Base-by-base conservation (phyloP, 92 coral and sea anemone genomes). In the Epizoanthus fatuus region DNA sequence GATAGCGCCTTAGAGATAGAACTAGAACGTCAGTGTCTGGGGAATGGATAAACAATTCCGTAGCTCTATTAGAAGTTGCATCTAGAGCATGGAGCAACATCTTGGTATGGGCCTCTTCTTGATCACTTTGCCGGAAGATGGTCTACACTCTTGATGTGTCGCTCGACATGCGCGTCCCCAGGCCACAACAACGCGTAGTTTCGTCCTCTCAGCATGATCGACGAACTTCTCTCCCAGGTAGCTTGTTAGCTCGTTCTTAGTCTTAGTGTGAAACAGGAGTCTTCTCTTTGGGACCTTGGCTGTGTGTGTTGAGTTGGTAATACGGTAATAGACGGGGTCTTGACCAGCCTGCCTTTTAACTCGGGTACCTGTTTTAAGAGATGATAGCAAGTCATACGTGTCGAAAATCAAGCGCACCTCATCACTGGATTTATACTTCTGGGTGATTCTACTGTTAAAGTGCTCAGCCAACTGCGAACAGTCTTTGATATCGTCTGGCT, bases 11-110 rank as follows among this genome's bases (percentile, higher is more conserved):
- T 6, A 83, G 60, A 13, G 88, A 29, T 35, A 81, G 35, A 5
- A 88, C 29, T 40, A 89, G 79, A 10, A 78, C 86, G 84, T 89
- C 92, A 4, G 82, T 84, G 74, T 89, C 92, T 38, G 92, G 92
- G 44, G 85, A 77, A 47, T 80, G 64, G 49, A 87, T 72, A 55
- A 19, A 22, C 1, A 84, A 58, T 15, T 68, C 70, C 4, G 89
- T 89, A 12, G 88, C 93, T 19, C 89, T 63, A 29, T 79, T 15
- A 35, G 70, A 35, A 44, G 90, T 84, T 10, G 93, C 84, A 51
- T 64, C 87, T 9, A 90, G 65, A 2, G 87, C 87, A 7, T 90
- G 87, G 65, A 89, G 37, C 25, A 89, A 14, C 12, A 89, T 72
- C 79, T 40, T 87, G 12, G 84, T 89, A 72, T 89, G 81, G 17